Conservation (phyloP, 2,797 vertebrate genomes). For the Megalops cyprinoides region DNA sequence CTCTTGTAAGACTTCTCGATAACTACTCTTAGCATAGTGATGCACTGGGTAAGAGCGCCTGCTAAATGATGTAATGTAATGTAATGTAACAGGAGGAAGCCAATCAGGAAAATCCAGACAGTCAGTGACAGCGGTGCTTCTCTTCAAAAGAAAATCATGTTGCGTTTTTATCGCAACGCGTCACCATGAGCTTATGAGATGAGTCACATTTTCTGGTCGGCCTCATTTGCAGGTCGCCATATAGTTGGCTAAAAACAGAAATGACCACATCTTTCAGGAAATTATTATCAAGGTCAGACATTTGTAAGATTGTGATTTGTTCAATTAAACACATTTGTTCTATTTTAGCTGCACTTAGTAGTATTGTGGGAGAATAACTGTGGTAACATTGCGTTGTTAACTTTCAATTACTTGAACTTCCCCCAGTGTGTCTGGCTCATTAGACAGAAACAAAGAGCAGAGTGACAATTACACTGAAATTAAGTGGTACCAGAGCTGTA, state of each 20-base stretch:
- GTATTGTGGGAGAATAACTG: not conserved
- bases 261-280: conserved; percentile 12
- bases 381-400: not conserved
- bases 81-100: too few species aligned
- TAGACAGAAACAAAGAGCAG: not conserved
- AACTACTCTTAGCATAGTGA: too few species aligned
- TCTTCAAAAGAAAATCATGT: conserved; percentile 23
- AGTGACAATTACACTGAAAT: not conserved
- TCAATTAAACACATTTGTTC: conserved; percentile 3
- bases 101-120: not conserved
- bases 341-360: not conserved
- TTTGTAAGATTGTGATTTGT: conserved; percentile 2
- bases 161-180: conserved; percentile 17
- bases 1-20: too few species aligned
- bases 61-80: too few species aligned
- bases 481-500: not conserved
- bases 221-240: not conserved
- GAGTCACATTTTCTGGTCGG: conserved; percentile 14
- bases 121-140: conserved; percentile 3
- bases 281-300: conserved; percentile 16
- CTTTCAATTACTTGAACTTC: not conserved
- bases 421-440: not conserved
- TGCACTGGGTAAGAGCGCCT: too few species aligned
- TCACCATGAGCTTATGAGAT: conserved; percentile 1
- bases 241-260: conserved; percentile 6